Evolutionary conservation across 2,888 invertebrate genomes (phyloP).

Genomic region (Phoronis australis): DNA sequence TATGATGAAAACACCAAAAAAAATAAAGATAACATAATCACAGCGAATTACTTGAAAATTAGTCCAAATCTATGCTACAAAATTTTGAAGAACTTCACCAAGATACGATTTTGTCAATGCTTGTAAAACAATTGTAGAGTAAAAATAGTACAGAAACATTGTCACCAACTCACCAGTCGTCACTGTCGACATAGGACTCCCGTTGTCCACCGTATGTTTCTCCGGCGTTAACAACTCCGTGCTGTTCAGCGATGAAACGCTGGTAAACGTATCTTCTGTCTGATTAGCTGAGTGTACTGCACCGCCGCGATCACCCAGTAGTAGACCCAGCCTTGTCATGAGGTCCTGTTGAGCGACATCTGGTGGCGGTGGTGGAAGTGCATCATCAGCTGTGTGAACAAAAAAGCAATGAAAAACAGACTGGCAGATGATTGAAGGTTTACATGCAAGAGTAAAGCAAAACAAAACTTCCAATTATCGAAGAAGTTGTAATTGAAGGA

Average conservation of each 20-base stretch:
- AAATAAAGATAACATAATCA: no score
- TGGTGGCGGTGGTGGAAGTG: slow-evolving; percentile 50
- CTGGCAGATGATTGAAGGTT: background rate
- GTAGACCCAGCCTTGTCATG: slow-evolving; percentile 75
- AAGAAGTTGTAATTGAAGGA: background rate
- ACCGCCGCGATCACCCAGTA: slow-evolving; percentile 64
- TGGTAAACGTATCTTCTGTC: slow-evolving; percentile 55
- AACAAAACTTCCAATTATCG: background rate
- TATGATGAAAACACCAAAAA: no score
- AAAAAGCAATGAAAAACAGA: background rate
- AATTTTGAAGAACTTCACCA: no score
- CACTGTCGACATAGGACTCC: slow-evolving; percentile 83
- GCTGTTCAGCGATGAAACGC: slow-evolving; percentile 59
- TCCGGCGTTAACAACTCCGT: slow-evolving; percentile 61
- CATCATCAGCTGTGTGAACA: slow-evolving; percentile 3
- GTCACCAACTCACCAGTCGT: slow-evolving; percentile 57
- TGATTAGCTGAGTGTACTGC: slow-evolving; percentile 2
- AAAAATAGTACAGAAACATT: background rate
- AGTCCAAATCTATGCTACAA: no score
- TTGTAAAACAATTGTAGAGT: no score
- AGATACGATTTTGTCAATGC: no score
- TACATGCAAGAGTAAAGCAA: background rate
- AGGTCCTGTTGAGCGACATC: slow-evolving; percentile 67
- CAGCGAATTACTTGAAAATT: no score
- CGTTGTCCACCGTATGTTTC: slow-evolving; percentile 66